Conservation (phyloP, 2,888 invertebrate genomes). For the Drosophila kuntzei region DNA sequence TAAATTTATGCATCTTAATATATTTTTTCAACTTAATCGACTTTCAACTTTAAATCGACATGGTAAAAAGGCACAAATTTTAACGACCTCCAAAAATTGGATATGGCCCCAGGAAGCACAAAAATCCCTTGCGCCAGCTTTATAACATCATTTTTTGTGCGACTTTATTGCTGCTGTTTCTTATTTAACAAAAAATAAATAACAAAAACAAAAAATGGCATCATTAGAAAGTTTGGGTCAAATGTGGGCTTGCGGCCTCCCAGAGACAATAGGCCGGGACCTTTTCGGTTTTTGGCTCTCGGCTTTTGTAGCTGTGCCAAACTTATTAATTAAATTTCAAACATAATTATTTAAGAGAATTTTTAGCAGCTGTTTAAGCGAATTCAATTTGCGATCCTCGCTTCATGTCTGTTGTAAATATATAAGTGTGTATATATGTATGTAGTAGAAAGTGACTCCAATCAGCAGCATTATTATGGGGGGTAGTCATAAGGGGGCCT, state of each 20-base stretch:
- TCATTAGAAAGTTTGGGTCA: slow-evolving; percentile 53
- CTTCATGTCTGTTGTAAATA: slow-evolving; percentile 10
- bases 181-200: slow-evolving; percentile 44
- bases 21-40: too few species aligned
- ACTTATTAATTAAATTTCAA: slow-evolving; percentile 73
- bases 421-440: not conserved
- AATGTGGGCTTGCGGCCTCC: slow-evolving; percentile 13
- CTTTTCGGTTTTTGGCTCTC: slow-evolving; percentile 36
- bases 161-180: slow-evolving; percentile 27
- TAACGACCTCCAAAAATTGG: slow-evolving; percentile 67
- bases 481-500: slow-evolving; percentile 5
- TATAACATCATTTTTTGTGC: slow-evolving; percentile 44
- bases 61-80: slow-evolving; percentile 49
- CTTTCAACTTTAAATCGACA: too few species aligned
- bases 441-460: not conserved
- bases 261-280: slow-evolving; percentile 44
- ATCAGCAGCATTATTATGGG: slow-evolving; percentile 5
- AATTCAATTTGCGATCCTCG: slow-evolving; percentile 72
- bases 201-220: slow-evolving; percentile 18
- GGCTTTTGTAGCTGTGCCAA: slow-evolving; percentile 43
- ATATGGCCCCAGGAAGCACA: slow-evolving; percentile 50
- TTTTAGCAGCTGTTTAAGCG: slow-evolving; percentile 45
- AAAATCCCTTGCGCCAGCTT: slow-evolving; percentile 43
- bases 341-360: slow-evolving; percentile 65
- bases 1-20: too few species aligned